Percentiles rank a stretch among this genome's conserved stretches.
phyloP scores from a whole-genome alignment of 2,797 vertebrate genomes.

The Martes flavigula region DNA sequence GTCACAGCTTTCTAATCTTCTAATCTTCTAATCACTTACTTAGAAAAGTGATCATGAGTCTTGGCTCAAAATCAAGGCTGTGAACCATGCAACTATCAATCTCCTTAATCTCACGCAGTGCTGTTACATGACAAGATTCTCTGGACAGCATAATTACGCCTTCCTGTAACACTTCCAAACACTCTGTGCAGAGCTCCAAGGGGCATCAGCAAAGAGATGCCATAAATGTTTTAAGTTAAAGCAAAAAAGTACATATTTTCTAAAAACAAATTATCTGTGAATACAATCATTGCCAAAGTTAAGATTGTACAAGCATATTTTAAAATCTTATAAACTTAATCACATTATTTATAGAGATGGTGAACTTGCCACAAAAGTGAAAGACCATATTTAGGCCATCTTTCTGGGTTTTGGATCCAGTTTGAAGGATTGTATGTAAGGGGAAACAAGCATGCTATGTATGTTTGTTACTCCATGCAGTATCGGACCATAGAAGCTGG shows the following conservation, averaged over 20 bases:
- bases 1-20: constrained; percentile 21
- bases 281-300: neutral
- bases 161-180: neutral
- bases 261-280: neutral
- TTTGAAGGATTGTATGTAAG: neutral
- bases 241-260: neutral
- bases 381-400: neutral
- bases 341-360: neutral
- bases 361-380: neutral
- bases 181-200: neutral
- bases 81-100: neutral
- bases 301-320: neutral
- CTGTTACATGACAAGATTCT: neutral
- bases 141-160: constrained; percentile 6
- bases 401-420: neutral
- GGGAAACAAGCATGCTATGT: neutral
- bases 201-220: neutral
- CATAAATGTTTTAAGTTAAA: neutral
- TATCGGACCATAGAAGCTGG: neutral
- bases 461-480: neutral
- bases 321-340: neutral
- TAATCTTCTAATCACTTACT: too few species aligned
- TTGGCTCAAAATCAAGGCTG: constrained; percentile 42
- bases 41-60: neutral
- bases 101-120: neutral